phyloP scores from a whole-genome alignment of 2,113 vertebrate genomes.

The Spheniscus mendiculus region DNA sequence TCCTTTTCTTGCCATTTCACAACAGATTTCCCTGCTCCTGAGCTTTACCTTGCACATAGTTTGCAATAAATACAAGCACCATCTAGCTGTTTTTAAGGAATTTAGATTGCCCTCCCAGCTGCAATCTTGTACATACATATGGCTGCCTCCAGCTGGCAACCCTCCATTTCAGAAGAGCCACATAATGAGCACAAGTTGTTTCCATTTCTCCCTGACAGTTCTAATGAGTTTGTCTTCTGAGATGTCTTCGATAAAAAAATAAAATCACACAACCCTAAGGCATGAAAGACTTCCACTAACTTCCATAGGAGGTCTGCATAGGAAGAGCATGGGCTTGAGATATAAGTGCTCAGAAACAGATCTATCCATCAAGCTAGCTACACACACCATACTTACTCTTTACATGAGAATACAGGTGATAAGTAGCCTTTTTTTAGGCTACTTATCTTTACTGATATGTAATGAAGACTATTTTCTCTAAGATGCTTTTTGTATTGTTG shows the following conservation, averaged over 20 bases:
- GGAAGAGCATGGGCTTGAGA: not conserved
- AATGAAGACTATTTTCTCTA: conserved; percentile 46
- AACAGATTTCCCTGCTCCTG: not conserved
- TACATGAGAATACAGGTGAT: not conserved
- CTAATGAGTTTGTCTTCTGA: not conserved
- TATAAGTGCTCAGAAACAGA: not conserved
- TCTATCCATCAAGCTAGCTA: not conserved
- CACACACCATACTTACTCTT: not conserved
- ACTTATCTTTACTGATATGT: not conserved
- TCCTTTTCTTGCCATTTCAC: not conserved
- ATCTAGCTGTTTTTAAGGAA: not conserved
- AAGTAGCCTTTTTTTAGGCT: not conserved
- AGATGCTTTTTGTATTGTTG: conserved; percentile 36
- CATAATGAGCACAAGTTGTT: not conserved
- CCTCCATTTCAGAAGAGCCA: not conserved
- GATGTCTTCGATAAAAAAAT: not conserved
- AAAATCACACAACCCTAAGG: not conserved
- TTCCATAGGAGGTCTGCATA: not conserved
- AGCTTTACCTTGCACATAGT: not conserved
- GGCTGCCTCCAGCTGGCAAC: conserved; percentile 26
- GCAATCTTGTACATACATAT: not conserved
- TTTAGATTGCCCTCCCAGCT: not conserved
- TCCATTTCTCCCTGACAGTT: not conserved
- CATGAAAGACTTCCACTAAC: not conserved
- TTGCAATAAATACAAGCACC: not conserved